Conservation (phyloP, 2,888 invertebrate species). For the Cataglyphis albicans region DNA sequence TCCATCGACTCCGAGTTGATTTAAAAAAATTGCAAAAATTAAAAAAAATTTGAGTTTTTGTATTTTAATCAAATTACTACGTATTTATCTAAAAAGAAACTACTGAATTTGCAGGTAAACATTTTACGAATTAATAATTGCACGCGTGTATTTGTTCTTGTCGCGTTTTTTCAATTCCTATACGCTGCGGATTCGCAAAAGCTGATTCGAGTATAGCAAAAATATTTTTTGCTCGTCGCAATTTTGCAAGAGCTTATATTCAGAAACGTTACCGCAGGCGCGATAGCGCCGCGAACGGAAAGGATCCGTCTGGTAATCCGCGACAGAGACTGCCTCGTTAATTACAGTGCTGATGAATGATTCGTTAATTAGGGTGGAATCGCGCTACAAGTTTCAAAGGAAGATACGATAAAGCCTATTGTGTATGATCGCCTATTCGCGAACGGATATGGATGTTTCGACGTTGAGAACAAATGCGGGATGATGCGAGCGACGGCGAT, state of each 20-base stretch:
- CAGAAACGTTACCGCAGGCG: constrained; percentile 66
- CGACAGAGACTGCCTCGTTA: constrained; percentile 79
- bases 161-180: constrained; percentile 6
- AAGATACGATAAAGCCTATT: constrained; percentile 82
- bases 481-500: constrained; percentile 62
- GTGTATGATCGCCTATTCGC: constrained; percentile 81
- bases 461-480: constrained; percentile 73
- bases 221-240: constrained; percentile 58
- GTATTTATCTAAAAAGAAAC: not conserved
- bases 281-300: constrained; percentile 66
- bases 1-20: not conserved
- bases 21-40: not conserved
- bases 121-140: constrained; percentile 20
- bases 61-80: not conserved
- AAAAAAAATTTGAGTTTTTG: not conserved
- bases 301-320: constrained; percentile 76
- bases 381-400: constrained; percentile 80
- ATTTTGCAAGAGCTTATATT: constrained; percentile 54
- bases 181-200: constrained; percentile 3
- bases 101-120: not conserved
- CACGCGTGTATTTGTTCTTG: not conserved
- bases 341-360: constrained; percentile 83
- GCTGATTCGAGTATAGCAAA: constrained; percentile 47
- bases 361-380: constrained; percentile 84
- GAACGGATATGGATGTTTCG: constrained; percentile 76